These are phyloP conservation scores for Zaprionus inermis DNA, from an alignment of 1,140 invertebrate genomes.

Conservation along the genomic window DNA sequence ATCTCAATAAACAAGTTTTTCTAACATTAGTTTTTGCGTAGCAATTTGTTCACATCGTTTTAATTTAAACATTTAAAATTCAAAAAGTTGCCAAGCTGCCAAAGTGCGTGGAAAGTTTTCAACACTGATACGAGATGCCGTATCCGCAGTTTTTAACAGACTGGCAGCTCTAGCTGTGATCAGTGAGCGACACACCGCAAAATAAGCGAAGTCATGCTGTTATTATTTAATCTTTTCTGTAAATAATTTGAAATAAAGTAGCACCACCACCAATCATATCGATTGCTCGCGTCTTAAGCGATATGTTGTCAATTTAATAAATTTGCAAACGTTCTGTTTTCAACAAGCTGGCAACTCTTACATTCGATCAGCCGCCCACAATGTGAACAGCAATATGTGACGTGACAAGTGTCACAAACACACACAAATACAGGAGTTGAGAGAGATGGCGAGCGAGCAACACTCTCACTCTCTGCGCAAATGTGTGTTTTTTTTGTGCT, in stretches of 20 bases:
- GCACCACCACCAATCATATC: neutral
- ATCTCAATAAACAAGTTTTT: conserved; percentile 79
- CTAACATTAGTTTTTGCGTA: conserved; percentile 52
- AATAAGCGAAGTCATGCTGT: too few relatives aligned
- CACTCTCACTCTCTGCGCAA: conserved; percentile 57
- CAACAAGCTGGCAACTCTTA: conserved; percentile 34
- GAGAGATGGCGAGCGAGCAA: conserved; percentile 18
- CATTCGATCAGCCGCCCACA: conserved; percentile 53
- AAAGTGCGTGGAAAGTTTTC: neutral
- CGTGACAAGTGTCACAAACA: conserved; percentile 52
- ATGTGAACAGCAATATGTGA: conserved; percentile 36
- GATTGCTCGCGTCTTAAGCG: conserved; percentile 3
- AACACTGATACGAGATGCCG: conserved; percentile 23
- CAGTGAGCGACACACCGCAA: neutral
- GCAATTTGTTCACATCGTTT: neutral
- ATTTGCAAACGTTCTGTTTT: neutral
- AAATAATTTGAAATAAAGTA: neutral
- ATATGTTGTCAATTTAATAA: conserved; percentile 1
- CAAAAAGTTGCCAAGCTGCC: neutral
- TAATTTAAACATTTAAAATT: neutral
- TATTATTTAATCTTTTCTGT: neutral
- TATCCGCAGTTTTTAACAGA: neutral
- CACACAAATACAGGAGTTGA: conserved; percentile 10
- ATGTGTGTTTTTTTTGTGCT: conserved; percentile 53
- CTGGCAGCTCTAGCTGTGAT: neutral